Percentiles rank a stretch among this genome's conserved stretches.
These are phyloP conservation scores for Yponomeuta cagnagella DNA, from an alignment of 2,888 invertebrate genomes.

Conservation along the genomic window DNA sequence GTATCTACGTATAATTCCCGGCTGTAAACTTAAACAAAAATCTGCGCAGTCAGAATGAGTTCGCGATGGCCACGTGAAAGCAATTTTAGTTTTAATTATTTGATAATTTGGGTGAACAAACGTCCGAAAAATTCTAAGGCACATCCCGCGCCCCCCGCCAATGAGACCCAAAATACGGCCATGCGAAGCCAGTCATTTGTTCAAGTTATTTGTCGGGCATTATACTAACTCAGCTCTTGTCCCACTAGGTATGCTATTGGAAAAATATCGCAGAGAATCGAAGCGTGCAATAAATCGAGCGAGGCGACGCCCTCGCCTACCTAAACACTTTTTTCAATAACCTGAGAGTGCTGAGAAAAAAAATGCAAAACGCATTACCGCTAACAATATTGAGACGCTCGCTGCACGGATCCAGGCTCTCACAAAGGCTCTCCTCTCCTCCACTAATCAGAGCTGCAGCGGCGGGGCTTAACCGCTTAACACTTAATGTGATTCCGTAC, in stretches of 20 bases:
- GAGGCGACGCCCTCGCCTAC: background rate
- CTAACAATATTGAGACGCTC: background rate
- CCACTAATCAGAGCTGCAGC: slow-evolving; percentile 9
- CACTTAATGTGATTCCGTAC: slow-evolving; percentile 42
- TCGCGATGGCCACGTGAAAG: too few relatives aligned
- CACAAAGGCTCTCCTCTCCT: background rate
- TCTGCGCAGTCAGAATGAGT: too few relatives aligned
- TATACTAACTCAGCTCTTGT: background rate
- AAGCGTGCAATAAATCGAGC: background rate
- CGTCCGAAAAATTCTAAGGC: too few relatives aligned
- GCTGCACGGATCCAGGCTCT: background rate
- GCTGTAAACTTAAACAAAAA: too few relatives aligned
- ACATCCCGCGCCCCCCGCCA: too few relatives aligned
- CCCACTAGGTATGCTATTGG: background rate
- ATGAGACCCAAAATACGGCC: too few relatives aligned
- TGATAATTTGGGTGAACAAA: too few relatives aligned
- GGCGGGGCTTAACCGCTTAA: slow-evolving; percentile 47
- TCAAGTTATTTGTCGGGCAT: too few relatives aligned
- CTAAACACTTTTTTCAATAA: background rate
- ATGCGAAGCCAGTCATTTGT: too few relatives aligned
- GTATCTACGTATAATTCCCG: background rate
- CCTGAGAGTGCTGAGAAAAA: background rate
- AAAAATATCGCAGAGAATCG: background rate
- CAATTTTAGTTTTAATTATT: too few relatives aligned
- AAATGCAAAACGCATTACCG: background rate